These are phyloP conservation scores for Thera britannica DNA, from an alignment of 2,888 invertebrate species.

Conservation along the genomic window DNA sequence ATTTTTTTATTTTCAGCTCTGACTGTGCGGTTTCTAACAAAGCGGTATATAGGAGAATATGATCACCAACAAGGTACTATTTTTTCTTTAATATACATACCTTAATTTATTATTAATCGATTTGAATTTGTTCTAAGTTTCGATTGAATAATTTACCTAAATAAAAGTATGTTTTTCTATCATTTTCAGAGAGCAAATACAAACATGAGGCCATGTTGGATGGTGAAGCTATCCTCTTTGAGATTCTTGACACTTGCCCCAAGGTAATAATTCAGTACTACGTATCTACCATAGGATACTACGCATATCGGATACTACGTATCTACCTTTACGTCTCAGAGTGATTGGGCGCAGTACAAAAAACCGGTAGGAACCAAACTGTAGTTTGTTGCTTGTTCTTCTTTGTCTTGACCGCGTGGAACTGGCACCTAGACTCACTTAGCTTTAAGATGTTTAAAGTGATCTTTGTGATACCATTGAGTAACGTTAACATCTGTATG, in stretches of 20 bases:
- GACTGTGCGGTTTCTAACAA: constrained; percentile 96
- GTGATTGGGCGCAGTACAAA: too few relatives aligned
- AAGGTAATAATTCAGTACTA: constrained; percentile 82
- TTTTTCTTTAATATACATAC: constrained; percentile 1
- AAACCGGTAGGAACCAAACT: too few relatives aligned
- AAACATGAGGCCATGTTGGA: constrained; percentile 95
- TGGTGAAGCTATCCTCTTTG: constrained; percentile 94
- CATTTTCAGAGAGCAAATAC: constrained; percentile 92
- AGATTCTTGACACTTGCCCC: constrained; percentile 95
- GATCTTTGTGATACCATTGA: too few relatives aligned
- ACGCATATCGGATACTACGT: too few relatives aligned
- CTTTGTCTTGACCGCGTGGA: too few relatives aligned
- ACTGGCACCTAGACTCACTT: too few relatives aligned
- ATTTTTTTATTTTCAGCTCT: constrained; percentile 83
- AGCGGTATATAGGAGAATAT: constrained; percentile 97
- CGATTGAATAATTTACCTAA: background rate
- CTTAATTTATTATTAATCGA: background rate
- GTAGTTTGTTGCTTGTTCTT: too few relatives aligned
- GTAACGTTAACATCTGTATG: too few relatives aligned
- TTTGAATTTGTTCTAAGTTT: background rate
- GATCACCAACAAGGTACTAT: constrained; percentile 94
- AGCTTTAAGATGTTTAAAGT: too few relatives aligned
- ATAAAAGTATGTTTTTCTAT: background rate
- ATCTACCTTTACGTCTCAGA: too few relatives aligned
- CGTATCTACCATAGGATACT: too few relatives aligned